Base-by-base conservation (phyloP, 2,888 invertebrate species). In the Protodeltote pygarga region DNA sequence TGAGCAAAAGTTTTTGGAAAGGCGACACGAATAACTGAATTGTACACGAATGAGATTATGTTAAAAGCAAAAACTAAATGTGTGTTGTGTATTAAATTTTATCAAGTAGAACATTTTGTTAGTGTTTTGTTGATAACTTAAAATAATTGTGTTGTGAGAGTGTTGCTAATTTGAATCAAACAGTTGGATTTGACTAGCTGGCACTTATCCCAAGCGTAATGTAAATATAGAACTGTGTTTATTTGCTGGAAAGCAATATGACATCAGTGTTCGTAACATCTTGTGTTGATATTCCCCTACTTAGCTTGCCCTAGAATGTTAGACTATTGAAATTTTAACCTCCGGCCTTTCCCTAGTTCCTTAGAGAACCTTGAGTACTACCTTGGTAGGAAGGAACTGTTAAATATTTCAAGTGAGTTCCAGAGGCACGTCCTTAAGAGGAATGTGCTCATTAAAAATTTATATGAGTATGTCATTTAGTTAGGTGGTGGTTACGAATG, bases 201-300 rank as follows among this genome's bases (percentile, higher is more conserved):
- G 88, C 89, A 88, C 73, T 68, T 64, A 75, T 88, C 88, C 87
- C 87, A 79, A 77, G 71, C 73, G 68, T 69, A 76, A 75, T 74
- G 76, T 83, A 86, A 84, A 85, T 85, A 83, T 88, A 87, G 85
- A 85, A 77, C 79, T 52, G 68, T 74, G 69, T 80, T 79, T 83
- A 81, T 83, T n/a, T 81, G 75, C 84, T 84, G 81, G 81, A 85
- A 77, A 79, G 75, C 74, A 76, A 67, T 79, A 75, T 79, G 77
- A 79, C 77, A 79, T 79, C 80, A 80, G 71, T 71, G 75, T 71
- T 73, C 68, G 73, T 74, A 75, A 81, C 71, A 70, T 50, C 31
- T 70, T 48, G 48, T 51, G 54, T 60, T 55, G 49, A 60, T 51
- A 57, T 63, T 62, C 51, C 54, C 38, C 51, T 61, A 29, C 25